Evolutionary conservation across 2,113 vertebrate genomes (phyloP).

Genomic region (Oryzias javanicus): DNA sequence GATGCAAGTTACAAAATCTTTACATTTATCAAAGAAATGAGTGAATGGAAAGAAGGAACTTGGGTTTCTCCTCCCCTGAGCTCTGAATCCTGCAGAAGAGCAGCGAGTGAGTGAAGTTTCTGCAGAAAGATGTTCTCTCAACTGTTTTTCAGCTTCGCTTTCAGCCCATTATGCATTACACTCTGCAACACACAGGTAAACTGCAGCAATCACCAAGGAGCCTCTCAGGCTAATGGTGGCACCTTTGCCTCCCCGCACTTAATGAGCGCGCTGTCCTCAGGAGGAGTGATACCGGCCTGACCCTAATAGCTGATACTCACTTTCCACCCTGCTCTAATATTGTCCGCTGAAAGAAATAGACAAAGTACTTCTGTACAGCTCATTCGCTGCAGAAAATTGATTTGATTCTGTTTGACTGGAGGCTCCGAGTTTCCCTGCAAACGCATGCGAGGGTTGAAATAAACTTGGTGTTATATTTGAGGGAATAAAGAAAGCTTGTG

Average conservation of each 20-base stretch:
- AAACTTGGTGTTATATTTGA: constrained; percentile 36
- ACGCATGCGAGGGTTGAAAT: constrained; percentile 30
- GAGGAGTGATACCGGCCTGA: constrained; percentile 28
- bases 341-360: constrained; percentile 48
- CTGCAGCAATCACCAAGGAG: constrained; percentile 60
- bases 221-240: constrained; percentile 55
- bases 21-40: too few species aligned
- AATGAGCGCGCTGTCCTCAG: constrained; percentile 50
- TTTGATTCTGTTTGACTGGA: constrained; percentile 62
- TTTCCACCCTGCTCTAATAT: constrained; percentile 40
- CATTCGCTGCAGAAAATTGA: constrained; percentile 61
- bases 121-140: constrained; percentile 41
- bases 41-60: too few species aligned
- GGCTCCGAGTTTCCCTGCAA: constrained; percentile 44
- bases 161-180: constrained; percentile 14
- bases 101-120: constrained; percentile 21
- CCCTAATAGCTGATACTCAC: constrained; percentile 49
- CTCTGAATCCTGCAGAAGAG: neutral
- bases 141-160: constrained; percentile 32
- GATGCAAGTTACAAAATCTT: too few species aligned
- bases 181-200: constrained; percentile 22
- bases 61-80: too few species aligned
- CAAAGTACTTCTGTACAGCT: constrained; percentile 44
- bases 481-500: constrained; percentile 22
- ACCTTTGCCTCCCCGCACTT: constrained; percentile 37